Conservation (phyloP, 2,888 invertebrate genomes). For the Prosapia bicincta region DNA sequence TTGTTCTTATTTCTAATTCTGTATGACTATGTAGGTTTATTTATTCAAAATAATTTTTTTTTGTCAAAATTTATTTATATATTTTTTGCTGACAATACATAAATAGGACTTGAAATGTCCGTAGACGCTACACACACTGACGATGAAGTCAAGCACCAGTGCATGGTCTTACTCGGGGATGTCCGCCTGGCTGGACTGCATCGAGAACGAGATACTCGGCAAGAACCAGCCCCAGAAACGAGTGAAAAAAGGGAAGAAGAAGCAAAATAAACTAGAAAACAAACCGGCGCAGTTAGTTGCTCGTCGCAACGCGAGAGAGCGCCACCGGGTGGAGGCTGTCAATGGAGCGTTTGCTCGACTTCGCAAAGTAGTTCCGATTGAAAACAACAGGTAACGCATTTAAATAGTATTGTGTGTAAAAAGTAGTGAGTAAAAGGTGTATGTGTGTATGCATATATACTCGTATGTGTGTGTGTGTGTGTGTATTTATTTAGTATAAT, state of each 20-base stretch:
- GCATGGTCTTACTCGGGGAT: not conserved
- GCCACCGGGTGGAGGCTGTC: conserved; percentile 60
- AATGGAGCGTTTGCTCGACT: conserved; percentile 58
- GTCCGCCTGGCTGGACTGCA: not conserved
- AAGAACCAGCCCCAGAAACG: not conserved
- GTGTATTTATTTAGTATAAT: too few species aligned
- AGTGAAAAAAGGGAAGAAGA: not conserved
- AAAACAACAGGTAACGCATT: conserved; percentile 40
- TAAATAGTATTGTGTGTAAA: too few species aligned
- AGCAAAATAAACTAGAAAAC: not conserved
- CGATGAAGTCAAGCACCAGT: not conserved
- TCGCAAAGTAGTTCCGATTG: conserved; percentile 56
- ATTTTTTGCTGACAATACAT: too few species aligned
- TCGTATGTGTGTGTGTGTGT: too few species aligned
- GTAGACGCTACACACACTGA: not conserved
- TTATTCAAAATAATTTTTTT: too few species aligned
- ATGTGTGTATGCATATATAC: too few species aligned
- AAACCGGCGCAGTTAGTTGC: conserved; percentile 28
- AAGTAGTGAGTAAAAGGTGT: too few species aligned
- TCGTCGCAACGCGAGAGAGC: conserved; percentile 57
- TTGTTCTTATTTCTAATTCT: too few species aligned
- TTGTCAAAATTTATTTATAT: too few species aligned
- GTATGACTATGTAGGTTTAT: too few species aligned
- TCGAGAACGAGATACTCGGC: not conserved
- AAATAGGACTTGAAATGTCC: too few species aligned